A percentile compares a stretch with the other conserved stretches of the same genome.
phyloP scores from a whole-genome alignment of 2,797 vertebrate species.

The Cercopithecus mitis region DNA sequence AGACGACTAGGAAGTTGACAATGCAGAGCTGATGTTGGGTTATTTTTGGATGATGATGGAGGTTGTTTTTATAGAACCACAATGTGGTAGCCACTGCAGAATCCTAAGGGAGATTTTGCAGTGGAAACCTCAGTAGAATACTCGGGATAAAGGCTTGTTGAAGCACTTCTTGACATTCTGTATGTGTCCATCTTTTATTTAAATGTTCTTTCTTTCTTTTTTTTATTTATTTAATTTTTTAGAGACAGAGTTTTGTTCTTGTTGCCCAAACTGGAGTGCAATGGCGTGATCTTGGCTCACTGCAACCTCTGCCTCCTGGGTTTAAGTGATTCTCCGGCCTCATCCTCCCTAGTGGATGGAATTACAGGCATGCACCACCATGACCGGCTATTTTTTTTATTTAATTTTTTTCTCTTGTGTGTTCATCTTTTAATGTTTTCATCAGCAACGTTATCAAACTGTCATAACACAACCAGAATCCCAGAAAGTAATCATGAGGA shows the following conservation, averaged over 20 bases:
- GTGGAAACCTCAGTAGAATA: not conserved
- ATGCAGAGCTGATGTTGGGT: not conserved
- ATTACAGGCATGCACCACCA: too few relatives aligned
- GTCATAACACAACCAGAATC: not conserved
- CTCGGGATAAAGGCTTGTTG: not conserved
- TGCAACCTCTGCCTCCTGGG: too few relatives aligned
- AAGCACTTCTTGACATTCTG: not conserved
- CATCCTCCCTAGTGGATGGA: too few relatives aligned
- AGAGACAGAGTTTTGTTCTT: too few relatives aligned
- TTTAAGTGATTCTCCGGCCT: too few relatives aligned
- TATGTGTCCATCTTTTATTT: not conserved
- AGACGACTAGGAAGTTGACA: not conserved
- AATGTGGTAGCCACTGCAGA: not conserved
- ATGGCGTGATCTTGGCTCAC: too few relatives aligned
- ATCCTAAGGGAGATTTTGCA: not conserved
- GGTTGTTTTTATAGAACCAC: conserved; percentile 9
- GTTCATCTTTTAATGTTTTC: not conserved
- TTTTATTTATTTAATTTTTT: too few relatives aligned
- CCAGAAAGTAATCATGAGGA: not conserved
- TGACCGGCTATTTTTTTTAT: too few relatives aligned
- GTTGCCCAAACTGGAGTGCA: too few relatives aligned
- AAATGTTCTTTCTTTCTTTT: too few relatives aligned
- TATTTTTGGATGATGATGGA: not conserved
- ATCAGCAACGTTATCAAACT: not conserved
- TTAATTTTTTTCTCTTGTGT: too few relatives aligned